Base-by-base conservation (phyloP, 1,140 invertebrate genomes). In the Dendroctonus valens region DNA sequence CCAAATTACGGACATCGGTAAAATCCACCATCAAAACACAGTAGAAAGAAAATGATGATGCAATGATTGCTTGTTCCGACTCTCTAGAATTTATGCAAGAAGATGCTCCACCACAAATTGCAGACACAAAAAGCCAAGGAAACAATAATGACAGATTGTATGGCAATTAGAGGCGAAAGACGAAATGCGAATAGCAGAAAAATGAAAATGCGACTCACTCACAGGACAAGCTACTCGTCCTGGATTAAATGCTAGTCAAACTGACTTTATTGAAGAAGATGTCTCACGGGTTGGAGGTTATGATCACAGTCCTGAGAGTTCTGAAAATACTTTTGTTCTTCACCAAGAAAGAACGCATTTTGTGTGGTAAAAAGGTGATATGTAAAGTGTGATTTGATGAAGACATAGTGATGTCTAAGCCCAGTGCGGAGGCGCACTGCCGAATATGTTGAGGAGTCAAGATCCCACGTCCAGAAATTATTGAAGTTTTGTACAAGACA, bases 51-150 rank as follows among this genome's bases (percentile, higher is more conserved):
- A 70, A 68, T 11, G 77, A 77, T n/a, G 82, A 83, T 66, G 49
- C 84, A 0, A 85, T 83, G 80, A 81, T 85, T 42, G 81, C 84
- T 0, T 86, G 86, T 42, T 83, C 83, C 3, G 87, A 89, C 74
- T 88, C 86, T 0, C 71, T 88, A 11, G 86, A 88, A 68, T 48
- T 84, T 0, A 82, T 81, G 55, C 74, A 58, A 11, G 70, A 78
- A 38, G 73, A 73, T 69, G 61, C 71, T 9, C 78, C 76, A 54
- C 78, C 80, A 26, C 77, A 81, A 89, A 73, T 79, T 83, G 26
- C 79, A 81, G 65, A 69, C 71, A n/a, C 70, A 76, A 41, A 72
- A 73, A 54, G 57, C 74, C 63, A 64, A 70, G 40, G 66, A 69
- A 40, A 70, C 73, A 58, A 74, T 75, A 11, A 74, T 79, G 75